These are phyloP conservation scores for Sebastes nivosus DNA, from an alignment of 2,797 vertebrate species.

Conservation along the genomic window DNA sequence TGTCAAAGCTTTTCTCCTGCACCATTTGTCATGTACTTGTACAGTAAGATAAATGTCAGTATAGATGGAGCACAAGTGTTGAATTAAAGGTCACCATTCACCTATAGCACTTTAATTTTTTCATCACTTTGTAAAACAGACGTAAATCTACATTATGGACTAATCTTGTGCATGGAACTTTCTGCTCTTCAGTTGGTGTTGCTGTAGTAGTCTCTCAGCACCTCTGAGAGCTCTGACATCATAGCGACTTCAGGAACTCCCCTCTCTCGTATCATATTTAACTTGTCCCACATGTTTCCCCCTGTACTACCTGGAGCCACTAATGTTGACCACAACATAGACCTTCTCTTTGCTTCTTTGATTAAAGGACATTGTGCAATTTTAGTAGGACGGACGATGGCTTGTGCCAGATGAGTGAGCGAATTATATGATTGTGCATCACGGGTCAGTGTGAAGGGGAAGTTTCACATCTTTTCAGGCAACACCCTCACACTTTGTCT, in stretches of 20 bases:
- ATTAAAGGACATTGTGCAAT: not conserved
- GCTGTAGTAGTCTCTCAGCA: conserved; percentile 12
- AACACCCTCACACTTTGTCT: conserved; percentile 58
- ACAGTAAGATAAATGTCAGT: not conserved
- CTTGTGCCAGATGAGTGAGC: not conserved
- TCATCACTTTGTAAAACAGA: not conserved
- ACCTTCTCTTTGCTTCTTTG: not conserved
- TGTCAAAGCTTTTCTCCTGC: no score
- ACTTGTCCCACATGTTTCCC: conserved; percentile 53
- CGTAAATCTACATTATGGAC: not conserved
- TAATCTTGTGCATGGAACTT: conserved; percentile 18
- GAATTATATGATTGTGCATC: conserved; percentile 4
- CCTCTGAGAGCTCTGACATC: conserved; percentile 51
- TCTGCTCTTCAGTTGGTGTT: not conserved
- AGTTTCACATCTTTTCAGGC: conserved; percentile 40
- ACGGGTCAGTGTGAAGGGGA: conserved; percentile 6
- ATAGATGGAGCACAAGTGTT: not conserved
- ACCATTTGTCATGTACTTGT: no score
- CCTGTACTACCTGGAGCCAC: conserved; percentile 28
- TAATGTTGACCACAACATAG: not conserved
- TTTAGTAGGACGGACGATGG: not conserved
- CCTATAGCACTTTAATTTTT: not conserved
- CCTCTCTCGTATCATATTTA: conserved; percentile 40
- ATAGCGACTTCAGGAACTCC: conserved; percentile 44
- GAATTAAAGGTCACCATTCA: not conserved